Base-by-base conservation (phyloP, 2,113 vertebrate genomes). In the Nestor notabilis region DNA sequence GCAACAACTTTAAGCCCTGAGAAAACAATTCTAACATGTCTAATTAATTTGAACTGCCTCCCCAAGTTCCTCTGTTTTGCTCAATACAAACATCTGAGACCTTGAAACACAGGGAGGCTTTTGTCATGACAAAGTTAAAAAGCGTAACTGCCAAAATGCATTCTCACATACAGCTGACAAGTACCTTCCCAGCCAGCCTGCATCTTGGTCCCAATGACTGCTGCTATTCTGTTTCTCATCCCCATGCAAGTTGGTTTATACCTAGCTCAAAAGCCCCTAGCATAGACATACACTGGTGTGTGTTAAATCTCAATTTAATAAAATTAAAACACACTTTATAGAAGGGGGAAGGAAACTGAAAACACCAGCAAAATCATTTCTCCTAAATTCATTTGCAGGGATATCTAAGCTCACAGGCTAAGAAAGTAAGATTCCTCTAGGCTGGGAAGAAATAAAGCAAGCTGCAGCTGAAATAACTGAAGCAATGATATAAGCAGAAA, bases 21-120 rank as follows among this genome's bases (percentile, higher is more conserved):
- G 74, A 95, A 96, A 95, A 95, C 74, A 81, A 96, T 92, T 84
- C 77, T 72, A 96, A 96, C 28, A 7, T 37, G 41, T 52, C 76
- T 92, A 95, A 94, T 93, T 92, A 92, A 95, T 84, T 79, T 89
- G 74, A 92, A 93, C 61, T 76, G 77, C 81, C 61, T 87, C 69
- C 70, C 70, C 60, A 84, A 35, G 81, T 91, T 75, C 56, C 70
- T 71, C 76, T 60, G 23, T 41, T 80, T 83, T 82, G 76, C 86
- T 92, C 82, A 93, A 55, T 18, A 66, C 79, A 91, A 93, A 89
- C 71, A 91, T 70, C 39, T 64, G 85, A 81, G 86, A 90, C 50
- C 72, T 39, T 43, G 52, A 95, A 86, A 91, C 37, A 95, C 31
- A 95, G 44, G 2, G 4, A 84, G 21, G 66, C 69, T 92, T 93